Evolutionary conservation across 92 coral and sea anemone genomes (phyloP), one percentile per base, ranked within the genome.

Genomic region (Epizoanthus ramosus): DNA sequence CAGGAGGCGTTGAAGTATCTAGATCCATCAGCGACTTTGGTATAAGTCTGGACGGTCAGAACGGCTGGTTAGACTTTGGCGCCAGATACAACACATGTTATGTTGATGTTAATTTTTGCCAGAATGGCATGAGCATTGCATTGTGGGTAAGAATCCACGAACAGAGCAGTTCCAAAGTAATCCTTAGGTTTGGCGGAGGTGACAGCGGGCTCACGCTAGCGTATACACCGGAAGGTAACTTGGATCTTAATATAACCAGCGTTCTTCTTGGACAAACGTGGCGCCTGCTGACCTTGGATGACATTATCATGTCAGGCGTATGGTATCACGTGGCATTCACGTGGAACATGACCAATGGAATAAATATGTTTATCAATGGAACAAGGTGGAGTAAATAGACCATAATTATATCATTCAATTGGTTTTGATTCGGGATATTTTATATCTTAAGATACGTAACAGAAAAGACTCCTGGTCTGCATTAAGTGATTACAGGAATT

Each of bases 11-110:
- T 60, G 89, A 85, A 71, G 84, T 89, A 39, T 74, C 71, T 35
- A 79, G 69, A 70, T 80, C 83, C 28, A 60, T 85, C 17, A 68
- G 70, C 54, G 90, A 79, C 17, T 50, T 85, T 79, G 84, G 83
- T 66, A 37, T 81, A 16, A 83, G 33, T 37, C 80, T 89, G 37
- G 82, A 85, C 41, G 84, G 86, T 28, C 57, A 23, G 57, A 84
- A 73, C 58, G 86, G 91, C 22, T 92, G 93, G 96, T 25, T 90
- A 17, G 88, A 91, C 31, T 35, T 92, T 33, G 96, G 96, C 28
- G 53, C 43, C 35, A 87, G 93, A 57, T 17, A 59, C 60, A 79
- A 85, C 57, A 81, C 88, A 61, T 92, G 96, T 68, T 84, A 84
- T 41, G 88, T 86, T n/a, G 90, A 92, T 67, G 86, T 81, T 28